Conservation (phyloP, 2,113 vertebrate species). For the Pithys albifrons region DNA sequence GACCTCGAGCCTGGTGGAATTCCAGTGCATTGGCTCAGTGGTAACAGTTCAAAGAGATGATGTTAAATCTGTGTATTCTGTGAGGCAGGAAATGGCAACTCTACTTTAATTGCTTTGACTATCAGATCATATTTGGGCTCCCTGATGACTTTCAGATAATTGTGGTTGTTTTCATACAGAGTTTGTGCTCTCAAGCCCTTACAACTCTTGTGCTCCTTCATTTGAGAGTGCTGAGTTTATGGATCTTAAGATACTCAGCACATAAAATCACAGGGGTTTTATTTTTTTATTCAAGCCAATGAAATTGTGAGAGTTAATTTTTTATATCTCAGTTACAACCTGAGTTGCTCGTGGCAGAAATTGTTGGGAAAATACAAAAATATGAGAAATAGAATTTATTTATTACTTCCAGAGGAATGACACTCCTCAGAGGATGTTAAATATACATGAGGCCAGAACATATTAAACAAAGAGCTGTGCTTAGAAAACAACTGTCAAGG, state of each 20-base stretch:
- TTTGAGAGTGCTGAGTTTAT: not conserved
- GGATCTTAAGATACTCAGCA: not conserved
- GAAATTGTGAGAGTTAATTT: conserved; percentile 2
- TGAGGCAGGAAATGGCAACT: not conserved
- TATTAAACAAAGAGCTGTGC: not conserved
- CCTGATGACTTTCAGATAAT: not conserved
- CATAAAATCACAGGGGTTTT: not conserved
- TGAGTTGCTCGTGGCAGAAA: not conserved
- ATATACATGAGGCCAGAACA: not conserved
- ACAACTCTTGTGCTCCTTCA: not conserved
- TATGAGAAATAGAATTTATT: not conserved
- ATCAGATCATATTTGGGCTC: not conserved
- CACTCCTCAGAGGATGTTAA: not conserved
- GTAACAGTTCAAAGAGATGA: not conserved
- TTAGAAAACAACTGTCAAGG: not conserved
- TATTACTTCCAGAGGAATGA: not conserved
- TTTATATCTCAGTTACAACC: conserved; percentile 4
- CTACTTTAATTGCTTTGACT: not conserved
- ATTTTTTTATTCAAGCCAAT: not conserved
- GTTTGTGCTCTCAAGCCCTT: not conserved
- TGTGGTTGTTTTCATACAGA: not conserved
- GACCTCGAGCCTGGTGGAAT: not conserved
- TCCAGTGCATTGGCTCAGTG: not conserved
- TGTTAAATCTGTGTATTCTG: not conserved
- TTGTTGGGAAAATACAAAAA: not conserved